Percentiles rank a stretch among this genome's conserved stretches.
These are phyloP conservation scores for Rhinoraja longicauda DNA, from an alignment of 2,797 vertebrate genomes.

Conservation along the genomic window DNA sequence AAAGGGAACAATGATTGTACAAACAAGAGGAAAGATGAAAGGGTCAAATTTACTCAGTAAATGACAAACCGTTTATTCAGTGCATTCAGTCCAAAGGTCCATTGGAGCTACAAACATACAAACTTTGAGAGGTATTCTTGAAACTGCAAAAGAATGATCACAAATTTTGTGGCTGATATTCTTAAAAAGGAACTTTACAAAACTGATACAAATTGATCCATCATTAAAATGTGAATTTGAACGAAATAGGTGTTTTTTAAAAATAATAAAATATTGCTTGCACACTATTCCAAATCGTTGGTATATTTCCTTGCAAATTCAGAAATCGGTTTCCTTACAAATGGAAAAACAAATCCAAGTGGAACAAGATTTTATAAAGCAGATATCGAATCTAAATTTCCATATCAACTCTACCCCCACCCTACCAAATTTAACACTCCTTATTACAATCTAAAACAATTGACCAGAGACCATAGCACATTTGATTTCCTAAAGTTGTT, in stretches of 20 bases:
- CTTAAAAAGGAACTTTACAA: neutral
- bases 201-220: neutral
- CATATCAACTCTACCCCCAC: neutral
- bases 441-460: neutral
- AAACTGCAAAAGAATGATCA: neutral
- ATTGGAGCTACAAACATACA: neutral
- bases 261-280: neutral
- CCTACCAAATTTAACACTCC: neutral
- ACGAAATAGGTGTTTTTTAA: too few species aligned
- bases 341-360: neutral
- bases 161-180: neutral
- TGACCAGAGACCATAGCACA: neutral
- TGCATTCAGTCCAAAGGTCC: neutral
- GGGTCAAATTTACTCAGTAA: constrained; percentile 3
- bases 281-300: neutral
- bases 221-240: too few species aligned
- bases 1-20: neutral
- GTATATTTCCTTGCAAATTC: neutral
- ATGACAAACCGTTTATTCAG: neutral
- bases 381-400: neutral
- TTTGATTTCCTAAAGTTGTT: neutral
- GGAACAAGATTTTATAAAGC: neutral
- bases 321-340: neutral
- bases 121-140: neutral
- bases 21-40: neutral